Evolutionary conservation across 2,113 vertebrate genomes (phyloP).

Genomic region (Salvelinus fontinalis): DNA sequence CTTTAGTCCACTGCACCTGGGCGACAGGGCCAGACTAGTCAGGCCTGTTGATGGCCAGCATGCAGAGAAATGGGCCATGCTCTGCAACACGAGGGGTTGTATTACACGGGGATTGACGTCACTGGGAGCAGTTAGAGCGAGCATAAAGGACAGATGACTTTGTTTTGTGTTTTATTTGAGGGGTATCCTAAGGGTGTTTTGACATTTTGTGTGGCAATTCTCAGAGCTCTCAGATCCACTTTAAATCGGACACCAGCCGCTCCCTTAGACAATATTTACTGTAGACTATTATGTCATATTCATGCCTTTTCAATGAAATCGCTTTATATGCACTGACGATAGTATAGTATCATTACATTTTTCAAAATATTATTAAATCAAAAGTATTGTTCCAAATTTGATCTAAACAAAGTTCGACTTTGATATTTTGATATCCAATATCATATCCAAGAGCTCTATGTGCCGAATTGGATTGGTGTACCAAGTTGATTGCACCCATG

Average conservation of each 20-base stretch:
- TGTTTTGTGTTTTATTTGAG: no score
- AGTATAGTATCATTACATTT: no score
- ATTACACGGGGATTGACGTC: background rate
- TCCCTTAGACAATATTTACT: background rate
- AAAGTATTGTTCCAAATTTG: slow-evolving; percentile 25
- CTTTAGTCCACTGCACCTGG: background rate
- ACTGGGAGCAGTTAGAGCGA: no score
- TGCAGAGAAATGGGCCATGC: background rate
- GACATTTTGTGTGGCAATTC: no score
- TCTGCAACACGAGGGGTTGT: background rate
- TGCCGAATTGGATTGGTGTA: slow-evolving; percentile 42
- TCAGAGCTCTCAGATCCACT: no score
- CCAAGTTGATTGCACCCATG: slow-evolving; percentile 12
- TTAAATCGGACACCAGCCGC: background rate
- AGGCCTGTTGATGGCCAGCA: slow-evolving; percentile 1
- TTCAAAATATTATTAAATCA: no score
- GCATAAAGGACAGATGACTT: no score
- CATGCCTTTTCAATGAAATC: background rate
- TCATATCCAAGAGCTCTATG: slow-evolving; percentile 24
- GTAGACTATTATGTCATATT: slow-evolving; percentile 1
- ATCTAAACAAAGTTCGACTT: slow-evolving; percentile 61
- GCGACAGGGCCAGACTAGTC: background rate
- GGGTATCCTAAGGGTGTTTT: no score
- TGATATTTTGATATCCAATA: slow-evolving; percentile 41
- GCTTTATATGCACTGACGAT: no score